Percentiles rank a stretch among this genome's conserved stretches.
Evolutionary conservation across 1,140 invertebrate species (phyloP).

Genomic region (Drosophila ficusphila): DNA sequence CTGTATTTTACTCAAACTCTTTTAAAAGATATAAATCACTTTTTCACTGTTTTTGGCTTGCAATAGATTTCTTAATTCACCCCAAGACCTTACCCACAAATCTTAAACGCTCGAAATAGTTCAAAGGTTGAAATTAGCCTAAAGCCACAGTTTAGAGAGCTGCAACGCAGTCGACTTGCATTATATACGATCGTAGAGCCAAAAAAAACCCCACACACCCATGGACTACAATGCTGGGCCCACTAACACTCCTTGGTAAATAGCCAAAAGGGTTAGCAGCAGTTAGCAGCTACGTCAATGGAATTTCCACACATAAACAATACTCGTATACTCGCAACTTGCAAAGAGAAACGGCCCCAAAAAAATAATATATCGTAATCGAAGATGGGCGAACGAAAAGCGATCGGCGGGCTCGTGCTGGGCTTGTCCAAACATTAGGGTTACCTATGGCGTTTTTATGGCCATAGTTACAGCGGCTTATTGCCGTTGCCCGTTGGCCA

Average conservation of each 20-base stretch:
- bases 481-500: conserved; percentile 21
- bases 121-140: conserved; percentile 32
- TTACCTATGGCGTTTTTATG: conserved; percentile 39
- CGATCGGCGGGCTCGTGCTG: conserved; percentile 41
- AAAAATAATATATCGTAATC: conserved; percentile 28
- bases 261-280: conserved; percentile 13
- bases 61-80: neutral
- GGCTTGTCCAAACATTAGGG: conserved; percentile 48
- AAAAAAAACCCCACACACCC: conserved; percentile 10
- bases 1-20: neutral
- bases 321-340: neutral
- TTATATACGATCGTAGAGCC: conserved; percentile 12
- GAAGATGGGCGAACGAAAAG: conserved; percentile 27
- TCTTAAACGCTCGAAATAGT: neutral
- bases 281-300: conserved; percentile 52
- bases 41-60: neutral
- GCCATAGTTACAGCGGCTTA: conserved; percentile 15
- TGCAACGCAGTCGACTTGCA: conserved; percentile 32
- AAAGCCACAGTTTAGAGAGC: conserved; percentile 11
- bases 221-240: neutral
- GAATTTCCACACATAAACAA: conserved; percentile 64
- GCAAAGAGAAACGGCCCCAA: conserved; percentile 15
- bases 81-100: neutral
- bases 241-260: conserved; percentile 16
- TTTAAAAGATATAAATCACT: neutral